Base-by-base conservation (phyloP, 1,140 invertebrate genomes). In the Mya arenaria region DNA sequence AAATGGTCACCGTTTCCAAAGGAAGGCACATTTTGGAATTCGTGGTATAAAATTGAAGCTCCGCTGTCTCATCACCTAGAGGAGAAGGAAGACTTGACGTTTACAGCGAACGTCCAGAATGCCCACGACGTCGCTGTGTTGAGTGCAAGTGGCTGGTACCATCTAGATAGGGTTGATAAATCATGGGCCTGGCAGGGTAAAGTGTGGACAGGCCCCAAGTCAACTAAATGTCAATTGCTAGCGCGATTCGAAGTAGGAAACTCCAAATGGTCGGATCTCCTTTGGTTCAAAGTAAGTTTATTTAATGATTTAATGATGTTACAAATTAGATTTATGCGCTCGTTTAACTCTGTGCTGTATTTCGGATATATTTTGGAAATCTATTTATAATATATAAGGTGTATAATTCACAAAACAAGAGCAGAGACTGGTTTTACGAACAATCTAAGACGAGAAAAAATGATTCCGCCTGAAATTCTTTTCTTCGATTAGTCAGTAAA, bases 1-100 rank as follows among this genome's bases (percentile, higher is more conserved):
- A 37, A 63, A 75, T 75, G 72, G 72, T 75, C 72, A 3, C 36
- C 23, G 13, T 75, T 62, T 63, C 72, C 72, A 63, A 75, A 75
- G 34, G 36, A 1, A 4, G 34, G 34, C 36, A 19, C 0, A 19
- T 39, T n/a, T 17, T 75, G 72, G 72, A 37, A 75, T 44, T 44
- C 36, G 0, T 63, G 25, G 52, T 63, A 41, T 48, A 60, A 48
- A 8, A 62, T 75, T 23, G 32, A 28, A 19, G 15, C 52, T 28
- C 72, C 72, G 25, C 55, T 75, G n/a, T 60, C 55, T 37, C 55
- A 63, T 19, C 34, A 75, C 37, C 23, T 60, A 4, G 23, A 41
- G 37, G 72, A 75, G 25, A 75, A 75, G 48, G 58, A 62, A 41
- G 30, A 36, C 36, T 19, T 75, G 1, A 75, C 72, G 34, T 75